Percentiles rank a stretch among this genome's conserved stretches.
Conservation (phyloP, 2,888 invertebrate genomes). For the Trypoxylon attenuatum region DNA sequence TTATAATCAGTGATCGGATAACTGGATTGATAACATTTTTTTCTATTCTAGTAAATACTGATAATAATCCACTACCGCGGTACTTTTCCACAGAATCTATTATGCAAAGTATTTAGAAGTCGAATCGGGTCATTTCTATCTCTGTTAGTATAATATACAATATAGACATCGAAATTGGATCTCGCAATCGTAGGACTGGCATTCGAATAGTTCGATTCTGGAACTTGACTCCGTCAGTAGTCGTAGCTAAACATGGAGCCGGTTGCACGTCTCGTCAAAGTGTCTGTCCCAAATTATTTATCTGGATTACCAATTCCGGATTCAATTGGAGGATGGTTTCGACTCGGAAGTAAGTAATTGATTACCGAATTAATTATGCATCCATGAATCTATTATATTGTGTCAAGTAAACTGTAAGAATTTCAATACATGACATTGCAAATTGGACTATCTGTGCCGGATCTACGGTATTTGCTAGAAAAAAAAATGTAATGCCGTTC, state of each 20-base stretch:
- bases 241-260: constrained; percentile 81
- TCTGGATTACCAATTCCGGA: constrained; percentile 89
- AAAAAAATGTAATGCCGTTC: neutral
- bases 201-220: neutral
- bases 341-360: constrained; percentile 81
- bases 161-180: neutral
- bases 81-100: too few species aligned
- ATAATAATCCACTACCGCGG: neutral
- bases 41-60: neutral
- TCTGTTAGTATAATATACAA: too few species aligned
- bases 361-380: constrained; percentile 5
- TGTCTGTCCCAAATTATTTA: constrained; percentile 89
- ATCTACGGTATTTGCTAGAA: neutral
- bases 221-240: constrained; percentile 52
- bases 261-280: constrained; percentile 85
- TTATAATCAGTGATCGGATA: neutral
- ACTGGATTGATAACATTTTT: neutral
- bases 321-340: constrained; percentile 89
- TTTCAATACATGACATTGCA: constrained; percentile 18
- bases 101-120: too few species aligned
- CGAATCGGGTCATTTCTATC: too few species aligned
- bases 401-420: neutral
- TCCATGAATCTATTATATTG: too few species aligned
- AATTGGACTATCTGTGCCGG: constrained; percentile 1
- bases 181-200: neutral